Evolutionary conservation across 1,140 invertebrate species (phyloP).

Genomic region (Amphibalanus amphitrite): DNA sequence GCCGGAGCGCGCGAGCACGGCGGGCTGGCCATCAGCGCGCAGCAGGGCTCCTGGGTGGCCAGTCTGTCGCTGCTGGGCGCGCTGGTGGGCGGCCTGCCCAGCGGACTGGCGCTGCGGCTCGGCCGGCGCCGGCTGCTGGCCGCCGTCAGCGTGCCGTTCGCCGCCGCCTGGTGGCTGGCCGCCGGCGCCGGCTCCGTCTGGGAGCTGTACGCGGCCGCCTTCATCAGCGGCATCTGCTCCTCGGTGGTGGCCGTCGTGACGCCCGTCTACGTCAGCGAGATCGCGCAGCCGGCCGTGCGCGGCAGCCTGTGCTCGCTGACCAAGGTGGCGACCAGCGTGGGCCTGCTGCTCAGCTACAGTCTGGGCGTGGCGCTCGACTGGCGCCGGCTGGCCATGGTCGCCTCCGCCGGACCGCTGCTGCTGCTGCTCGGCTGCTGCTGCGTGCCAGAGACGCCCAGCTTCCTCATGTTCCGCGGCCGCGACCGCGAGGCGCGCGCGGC

Average conservation of each 20-base stretch:
- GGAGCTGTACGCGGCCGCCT: conserved; percentile 55
- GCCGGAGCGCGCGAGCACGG: conserved; percentile 32
- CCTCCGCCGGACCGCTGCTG: conserved; percentile 45
- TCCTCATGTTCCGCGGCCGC: conserved; percentile 47
- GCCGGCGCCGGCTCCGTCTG: conserved; percentile 52
- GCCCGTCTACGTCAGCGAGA: conserved; percentile 77
- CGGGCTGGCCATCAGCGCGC: conserved; percentile 38
- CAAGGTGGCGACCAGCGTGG: conserved; percentile 64
- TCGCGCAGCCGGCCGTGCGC: conserved; percentile 62
- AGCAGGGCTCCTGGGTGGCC: conserved; percentile 65
- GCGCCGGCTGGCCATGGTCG: conserved; percentile 55
- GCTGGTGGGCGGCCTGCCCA: conserved; percentile 53
- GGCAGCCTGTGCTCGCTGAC: conserved; percentile 66
- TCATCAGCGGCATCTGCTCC: conserved; percentile 58
- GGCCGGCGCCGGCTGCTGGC: conserved; percentile 48
- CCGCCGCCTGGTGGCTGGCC: conserved; percentile 58
- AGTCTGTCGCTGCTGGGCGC: conserved; percentile 58
- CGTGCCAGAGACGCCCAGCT: conserved; percentile 68
- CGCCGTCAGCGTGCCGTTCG: conserved; percentile 47
- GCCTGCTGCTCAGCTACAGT: conserved; percentile 59
- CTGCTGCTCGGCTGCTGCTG: conserved; percentile 27
- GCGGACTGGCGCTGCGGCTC: conserved; percentile 49
- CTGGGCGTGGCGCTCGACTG: conserved; percentile 62
- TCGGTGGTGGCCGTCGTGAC: conserved; percentile 59
- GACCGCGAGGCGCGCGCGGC: conserved; percentile 59